Conservation (phyloP, 2,797 vertebrate species). For the Falco biarmicus region DNA sequence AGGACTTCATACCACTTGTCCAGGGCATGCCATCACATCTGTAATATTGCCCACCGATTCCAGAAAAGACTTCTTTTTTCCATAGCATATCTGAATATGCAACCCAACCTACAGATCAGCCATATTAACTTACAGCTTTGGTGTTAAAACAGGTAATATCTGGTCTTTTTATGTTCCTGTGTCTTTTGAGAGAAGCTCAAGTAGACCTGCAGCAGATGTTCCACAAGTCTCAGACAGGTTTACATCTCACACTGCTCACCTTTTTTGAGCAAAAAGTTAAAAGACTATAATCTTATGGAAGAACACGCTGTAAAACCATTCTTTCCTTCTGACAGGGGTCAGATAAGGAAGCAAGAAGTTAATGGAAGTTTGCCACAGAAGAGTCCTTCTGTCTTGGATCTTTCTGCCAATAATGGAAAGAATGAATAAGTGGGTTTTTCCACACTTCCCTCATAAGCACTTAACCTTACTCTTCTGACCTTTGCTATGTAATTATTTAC, state of each 20-base stretch:
- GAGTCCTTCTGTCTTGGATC: neutral
- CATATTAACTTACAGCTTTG: neutral
- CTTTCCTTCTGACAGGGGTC: neutral
- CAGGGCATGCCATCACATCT: neutral
- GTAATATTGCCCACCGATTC: neutral
- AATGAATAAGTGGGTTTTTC: neutral
- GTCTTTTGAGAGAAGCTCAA: neutral
- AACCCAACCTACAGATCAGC: neutral
- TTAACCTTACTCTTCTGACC: neutral
- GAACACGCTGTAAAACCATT: neutral
- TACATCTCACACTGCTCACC: neutral
- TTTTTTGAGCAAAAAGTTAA: neutral
- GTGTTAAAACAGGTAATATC: neutral
- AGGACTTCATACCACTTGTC: neutral
- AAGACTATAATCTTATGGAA: fast-evolving
- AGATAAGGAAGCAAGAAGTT: slow-evolving; percentile 12
- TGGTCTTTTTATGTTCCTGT: neutral
- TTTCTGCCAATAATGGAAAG: neutral
- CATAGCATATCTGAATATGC: neutral
- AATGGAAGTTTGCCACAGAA: slow-evolving; percentile 20
- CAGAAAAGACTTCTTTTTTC: neutral
- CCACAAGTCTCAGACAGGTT: neutral
- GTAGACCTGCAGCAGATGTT: neutral
- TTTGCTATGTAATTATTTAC: neutral
- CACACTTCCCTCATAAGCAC: neutral